Evolutionary conservation across 2,797 vertebrate species (phyloP), one percentile per base, ranked within the genome.

Genomic region (Allobates femoralis): DNA sequence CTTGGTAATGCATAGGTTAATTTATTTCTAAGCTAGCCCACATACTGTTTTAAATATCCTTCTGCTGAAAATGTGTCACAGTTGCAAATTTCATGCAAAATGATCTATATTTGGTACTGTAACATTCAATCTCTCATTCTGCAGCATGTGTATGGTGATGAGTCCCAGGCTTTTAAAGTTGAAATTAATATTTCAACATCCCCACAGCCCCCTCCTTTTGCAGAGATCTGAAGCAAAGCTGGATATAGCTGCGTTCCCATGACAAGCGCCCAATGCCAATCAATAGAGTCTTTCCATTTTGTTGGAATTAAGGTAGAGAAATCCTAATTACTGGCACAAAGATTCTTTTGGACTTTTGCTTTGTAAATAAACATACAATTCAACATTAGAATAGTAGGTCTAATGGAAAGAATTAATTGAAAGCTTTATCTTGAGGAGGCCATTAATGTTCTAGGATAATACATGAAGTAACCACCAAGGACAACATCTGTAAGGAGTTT

Each of bases 71-170:
- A 82, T 86, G 73, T 86, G 85, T 87, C 80, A 79, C 69, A 37
- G 34, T 83, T 87, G 73, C 85, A 87, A 77, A 83, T 87, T 87
- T 86, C 58, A 86, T 86, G 85, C 85, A 86, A 86, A 86, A 86
- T 82, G 85, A 8, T 87, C 80, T 83, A 83, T 87, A 83, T 87
- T 87, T 87, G 85, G 80, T 69, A n/a, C 85, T 50, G 85, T 69
- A 87, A 77, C 73, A 78, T 86, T 86, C 34, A 82, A 82, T 86
- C 73, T 46, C 56, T 76, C 41, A 82, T 82, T 50, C 51, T 23
- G 50, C 80, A 58, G 51, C 60, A 79, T 79, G 80, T 79, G 80
- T 83, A 58, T 78, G n/a, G 60, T 82, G 60, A 82, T 67, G 79
- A 77, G 60, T 77, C 82, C 21, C 79, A 82, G 60, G 71, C 79